Conservation (phyloP, 2,797 vertebrate species). For the Artibeus jamaicensis region DNA sequence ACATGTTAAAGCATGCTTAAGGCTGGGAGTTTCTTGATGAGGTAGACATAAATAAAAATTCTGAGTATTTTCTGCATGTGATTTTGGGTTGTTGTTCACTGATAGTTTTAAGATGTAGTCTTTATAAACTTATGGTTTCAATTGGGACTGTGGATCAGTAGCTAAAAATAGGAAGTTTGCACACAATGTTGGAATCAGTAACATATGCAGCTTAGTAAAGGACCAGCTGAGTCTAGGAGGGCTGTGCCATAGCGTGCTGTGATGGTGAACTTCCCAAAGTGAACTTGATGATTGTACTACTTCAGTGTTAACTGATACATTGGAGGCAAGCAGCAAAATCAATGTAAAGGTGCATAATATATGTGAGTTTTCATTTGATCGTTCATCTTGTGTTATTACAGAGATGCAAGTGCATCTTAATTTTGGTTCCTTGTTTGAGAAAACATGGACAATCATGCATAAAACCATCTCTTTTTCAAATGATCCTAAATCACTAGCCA, state of each 20-base stretch:
- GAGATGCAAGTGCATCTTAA: neutral
- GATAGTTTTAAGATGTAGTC: slow-evolving; percentile 58
- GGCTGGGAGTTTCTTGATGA: slow-evolving; percentile 36
- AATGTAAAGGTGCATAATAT: neutral
- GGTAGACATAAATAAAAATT: slow-evolving; percentile 62
- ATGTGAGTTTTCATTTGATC: neutral
- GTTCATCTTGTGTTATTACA: neutral
- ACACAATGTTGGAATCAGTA: slow-evolving; percentile 49
- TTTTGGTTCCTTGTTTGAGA: neutral
- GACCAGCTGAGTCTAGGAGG: neutral
- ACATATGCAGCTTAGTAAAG: slow-evolving; percentile 24
- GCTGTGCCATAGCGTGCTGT: neutral
- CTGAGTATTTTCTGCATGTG: slow-evolving; percentile 35
- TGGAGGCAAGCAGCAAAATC: neutral
- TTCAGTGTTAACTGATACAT: neutral
- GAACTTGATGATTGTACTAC: neutral
- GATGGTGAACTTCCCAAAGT: neutral
- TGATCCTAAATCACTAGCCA: neutral
- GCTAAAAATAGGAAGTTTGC: slow-evolving; percentile 53
- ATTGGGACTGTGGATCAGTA: slow-evolving; percentile 50
- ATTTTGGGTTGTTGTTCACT: slow-evolving; percentile 34
- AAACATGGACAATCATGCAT: neutral
- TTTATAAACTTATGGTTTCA: slow-evolving; percentile 57
- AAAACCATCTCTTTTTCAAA: neutral
- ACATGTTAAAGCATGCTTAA: slow-evolving; percentile 14